Evolutionary conservation across 2,113 vertebrate species (phyloP), one percentile per base, ranked within the genome.

Genomic region (Triplophysa tibetana): DNA sequence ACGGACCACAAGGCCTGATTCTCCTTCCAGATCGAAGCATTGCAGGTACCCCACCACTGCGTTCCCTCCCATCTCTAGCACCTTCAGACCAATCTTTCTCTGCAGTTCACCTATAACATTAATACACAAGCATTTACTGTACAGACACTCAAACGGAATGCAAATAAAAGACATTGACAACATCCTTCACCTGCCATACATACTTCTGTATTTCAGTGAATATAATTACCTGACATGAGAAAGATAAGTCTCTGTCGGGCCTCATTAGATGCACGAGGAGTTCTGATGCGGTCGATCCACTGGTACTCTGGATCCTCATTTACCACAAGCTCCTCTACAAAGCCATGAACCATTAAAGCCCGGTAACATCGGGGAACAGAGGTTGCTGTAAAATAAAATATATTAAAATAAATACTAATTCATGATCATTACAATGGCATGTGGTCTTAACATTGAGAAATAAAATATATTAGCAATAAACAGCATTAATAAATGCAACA

Each of bases 301-400:
- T 99, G 98, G 89, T 99, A 99, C 74, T 99, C 98, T 0, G 98
- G 98, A 85, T 99, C 98, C 89, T 99, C 98, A 50, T 99, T 99
- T 52, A 99, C 98, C 12, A 99, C 98, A 58, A 99, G 94, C 72
- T 99, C 98, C 85, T 99, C 98, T 84, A 99, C 97, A 91, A 99
- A 99, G 2, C 98, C 98, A 29, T 99, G 98, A 73, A 99, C 96
- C 84, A 95, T 90, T 1, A 93, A 91, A 33, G 96, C 97, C 61
- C 95, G 93, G 87, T 98, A 99, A 82, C 96, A 98, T 75, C 94
- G 93, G 0, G 98, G 98, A 89, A 99, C 95, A 66, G 95, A 97
- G 9, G 95, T 95, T 76, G 97, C 98, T 99, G 88, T 4, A 8
- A 29, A 13, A 12, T 21, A 23, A 62, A 81, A 43, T 82, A 89